These are phyloP conservation scores for Lophotriccus pileatus DNA, from an alignment of 2,797 vertebrate species.

Conservation along the genomic window DNA sequence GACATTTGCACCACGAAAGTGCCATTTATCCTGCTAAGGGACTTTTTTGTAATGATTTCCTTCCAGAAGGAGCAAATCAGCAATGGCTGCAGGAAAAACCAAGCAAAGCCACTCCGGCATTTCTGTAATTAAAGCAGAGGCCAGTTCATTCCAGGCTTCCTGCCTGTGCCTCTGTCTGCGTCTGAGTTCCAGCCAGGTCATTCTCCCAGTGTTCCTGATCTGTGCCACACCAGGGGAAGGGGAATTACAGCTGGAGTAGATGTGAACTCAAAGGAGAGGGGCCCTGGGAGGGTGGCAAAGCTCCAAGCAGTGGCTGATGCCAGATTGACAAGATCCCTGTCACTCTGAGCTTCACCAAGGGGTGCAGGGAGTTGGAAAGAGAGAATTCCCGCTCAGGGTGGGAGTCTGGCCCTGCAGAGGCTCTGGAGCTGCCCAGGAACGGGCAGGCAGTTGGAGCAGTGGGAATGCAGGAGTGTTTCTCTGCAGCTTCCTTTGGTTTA, in stretches of 20 bases:
- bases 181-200: slow-evolving; percentile 11
- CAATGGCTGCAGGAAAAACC: neutral
- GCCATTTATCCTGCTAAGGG: neutral
- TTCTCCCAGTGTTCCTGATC: neutral
- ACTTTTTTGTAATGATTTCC: neutral
- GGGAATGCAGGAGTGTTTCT: neutral
- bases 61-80: neutral
- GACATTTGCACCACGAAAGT: neutral
- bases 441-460: neutral
- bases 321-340: neutral
- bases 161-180: neutral
- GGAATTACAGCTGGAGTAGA: neutral
- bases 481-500: neutral
- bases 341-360: neutral
- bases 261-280: neutral
- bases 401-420: neutral
- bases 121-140: slow-evolving; percentile 22
- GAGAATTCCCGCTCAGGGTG: neutral
- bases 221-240: neutral
- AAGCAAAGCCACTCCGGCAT: neutral
- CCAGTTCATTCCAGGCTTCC: slow-evolving; percentile 18
- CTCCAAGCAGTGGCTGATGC: neutral
- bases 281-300: neutral
- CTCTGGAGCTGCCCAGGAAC: neutral
- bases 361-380: neutral